Percentiles rank a stretch among this genome's conserved stretches.
Conservation (phyloP, 1,140 invertebrate species). For the Papilio helenus region DNA sequence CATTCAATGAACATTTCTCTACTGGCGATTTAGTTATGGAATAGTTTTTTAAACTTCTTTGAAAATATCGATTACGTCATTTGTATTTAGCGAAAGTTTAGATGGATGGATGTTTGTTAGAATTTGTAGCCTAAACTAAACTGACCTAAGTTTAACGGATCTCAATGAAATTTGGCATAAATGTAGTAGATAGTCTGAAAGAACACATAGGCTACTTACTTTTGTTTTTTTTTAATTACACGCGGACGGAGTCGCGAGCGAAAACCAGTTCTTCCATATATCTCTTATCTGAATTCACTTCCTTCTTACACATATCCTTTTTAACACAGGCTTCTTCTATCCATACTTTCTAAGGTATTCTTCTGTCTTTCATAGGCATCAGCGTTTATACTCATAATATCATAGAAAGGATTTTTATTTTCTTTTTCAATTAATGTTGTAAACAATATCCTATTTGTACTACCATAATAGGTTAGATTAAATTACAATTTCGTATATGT, state of each 20-base stretch:
- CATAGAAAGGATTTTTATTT: background rate
- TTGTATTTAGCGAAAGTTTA: background rate
- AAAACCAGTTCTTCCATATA: too few species aligned
- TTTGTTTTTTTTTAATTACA: too few species aligned
- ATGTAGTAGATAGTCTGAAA: too few species aligned
- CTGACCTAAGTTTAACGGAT: too few species aligned
- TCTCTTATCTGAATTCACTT: background rate
- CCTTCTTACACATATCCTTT: background rate
- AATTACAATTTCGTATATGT: background rate
- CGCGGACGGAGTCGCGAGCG: too few species aligned
- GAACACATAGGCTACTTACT: too few species aligned
- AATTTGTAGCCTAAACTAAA: too few species aligned
- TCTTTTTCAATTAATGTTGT: background rate
- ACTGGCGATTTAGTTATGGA: background rate
- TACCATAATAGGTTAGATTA: background rate
- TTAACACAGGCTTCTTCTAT: background rate
- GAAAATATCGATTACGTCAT: background rate
- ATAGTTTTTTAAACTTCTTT: background rate
- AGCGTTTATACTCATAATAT: background rate
- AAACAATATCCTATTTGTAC: background rate
- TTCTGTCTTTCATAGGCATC: background rate
- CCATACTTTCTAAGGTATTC: background rate
- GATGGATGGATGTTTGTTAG: too few species aligned
- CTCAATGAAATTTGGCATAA: too few species aligned
- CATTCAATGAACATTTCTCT: background rate